Percentiles rank a stretch among this genome's conserved stretches.
These are phyloP conservation scores for Apodemus agrarius DNA, from an alignment of 2,797 vertebrate species.

Conservation along the genomic window DNA sequence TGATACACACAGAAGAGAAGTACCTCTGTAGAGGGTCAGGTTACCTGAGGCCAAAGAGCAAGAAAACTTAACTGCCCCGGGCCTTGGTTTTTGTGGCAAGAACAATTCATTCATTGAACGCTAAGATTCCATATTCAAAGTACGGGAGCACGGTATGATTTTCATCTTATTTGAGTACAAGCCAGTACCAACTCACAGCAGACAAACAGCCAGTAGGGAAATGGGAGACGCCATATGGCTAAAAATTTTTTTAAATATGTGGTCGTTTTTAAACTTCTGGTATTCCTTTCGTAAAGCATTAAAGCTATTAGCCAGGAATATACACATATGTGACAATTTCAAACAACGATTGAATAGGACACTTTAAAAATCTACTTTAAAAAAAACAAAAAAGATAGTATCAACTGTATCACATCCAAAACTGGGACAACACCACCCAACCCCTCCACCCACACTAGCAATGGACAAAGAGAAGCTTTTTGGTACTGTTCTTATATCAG, in stretches of 20 bases:
- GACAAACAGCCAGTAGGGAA: slow-evolving; percentile 41
- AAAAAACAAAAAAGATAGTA: slow-evolving; percentile 34
- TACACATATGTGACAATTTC: background rate
- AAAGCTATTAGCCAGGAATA: background rate
- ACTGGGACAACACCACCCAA: background rate
- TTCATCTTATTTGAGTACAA: slow-evolving; percentile 69
- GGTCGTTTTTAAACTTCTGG: background rate
- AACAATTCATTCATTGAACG: slow-evolving; percentile 78
- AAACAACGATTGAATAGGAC: background rate
- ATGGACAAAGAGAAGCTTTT: background rate
- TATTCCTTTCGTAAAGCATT: slow-evolving; percentile 17
- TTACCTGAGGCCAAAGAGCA: slow-evolving; percentile 76
- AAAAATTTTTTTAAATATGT: background rate
- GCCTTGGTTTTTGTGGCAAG: slow-evolving; percentile 48
- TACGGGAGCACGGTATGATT: slow-evolving; percentile 68
- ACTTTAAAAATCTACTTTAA: background rate
- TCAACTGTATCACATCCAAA: background rate
- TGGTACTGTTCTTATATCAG: background rate
- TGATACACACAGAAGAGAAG: slow-evolving; percentile 68
- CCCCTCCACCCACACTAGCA: background rate
- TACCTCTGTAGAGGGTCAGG: slow-evolving; percentile 64
- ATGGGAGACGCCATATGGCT: background rate
- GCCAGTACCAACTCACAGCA: slow-evolving; percentile 58
- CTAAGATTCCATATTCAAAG: slow-evolving; percentile 72
- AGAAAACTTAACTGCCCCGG: slow-evolving; percentile 67